Evolutionary conservation across 1,140 invertebrate genomes (phyloP), one percentile per base, ranked within the genome.

Genomic region (Glomeris maerens): DNA sequence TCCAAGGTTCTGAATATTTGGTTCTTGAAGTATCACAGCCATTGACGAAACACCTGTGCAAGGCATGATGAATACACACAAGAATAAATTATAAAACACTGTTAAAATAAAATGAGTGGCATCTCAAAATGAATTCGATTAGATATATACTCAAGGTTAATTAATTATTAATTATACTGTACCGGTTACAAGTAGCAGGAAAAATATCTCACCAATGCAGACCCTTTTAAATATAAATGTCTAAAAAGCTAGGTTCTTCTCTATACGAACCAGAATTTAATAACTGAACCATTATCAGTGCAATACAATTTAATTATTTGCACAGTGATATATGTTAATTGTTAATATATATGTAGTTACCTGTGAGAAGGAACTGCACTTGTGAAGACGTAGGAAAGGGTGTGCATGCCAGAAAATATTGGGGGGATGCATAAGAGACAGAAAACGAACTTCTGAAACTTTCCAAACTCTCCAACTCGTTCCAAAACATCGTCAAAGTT

Each of bases 401-500:
- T 55, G 1, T 56, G 49, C 23, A 57, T 58, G 14, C 48, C 55
- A 5, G 49, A 45, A 31, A 57, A 56, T 2, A 57, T 41, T 3
- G 53, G 41, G 4, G 59, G 50, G 10, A 60, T 42, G 7, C 50
- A 27, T 3, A 58, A 31, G 13, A 60, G 40, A 5, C 58, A 5
- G 36, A 50, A 55, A n/a, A 56, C 45, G 17, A 7, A 31, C 2
- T 31, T 27, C 27, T 60, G 59, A 36, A 51, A 59, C 39, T 47
- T 48, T n/a, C 58, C 58, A 31, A 59, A 53, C 25, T 51, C 51
- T 1, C 59, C 59, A 3, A 60, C 10, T 36, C 55, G 45, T 36
- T 58, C 55, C 10, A 58, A 45, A 48, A 60, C 51, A 27, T 52
- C 42, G 20, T 60, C 59, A 31, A 58, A 59, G 44, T 57, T 49